Evolutionary conservation across 1,140 invertebrate species (phyloP).

Genomic region (Drosophila ironensis): DNA sequence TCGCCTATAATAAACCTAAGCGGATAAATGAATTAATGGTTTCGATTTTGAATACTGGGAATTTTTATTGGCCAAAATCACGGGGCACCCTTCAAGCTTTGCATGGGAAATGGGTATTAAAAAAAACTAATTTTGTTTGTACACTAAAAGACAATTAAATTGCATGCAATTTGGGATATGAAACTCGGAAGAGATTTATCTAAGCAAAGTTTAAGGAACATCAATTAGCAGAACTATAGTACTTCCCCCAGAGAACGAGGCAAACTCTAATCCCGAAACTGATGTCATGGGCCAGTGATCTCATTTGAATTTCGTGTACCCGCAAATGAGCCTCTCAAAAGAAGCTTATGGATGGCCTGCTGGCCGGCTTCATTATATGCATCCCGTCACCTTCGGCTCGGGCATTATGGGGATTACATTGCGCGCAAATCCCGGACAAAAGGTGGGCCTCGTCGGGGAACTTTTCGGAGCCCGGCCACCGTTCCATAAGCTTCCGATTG

Average conservation of each 20-base stretch:
- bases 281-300: slow-evolving; percentile 17
- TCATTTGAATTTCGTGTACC: slow-evolving; percentile 10
- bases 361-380: slow-evolving; percentile 12
- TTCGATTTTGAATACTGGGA: too few species aligned
- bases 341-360: slow-evolving; percentile 15
- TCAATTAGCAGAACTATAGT: neutral
- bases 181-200: too few species aligned
- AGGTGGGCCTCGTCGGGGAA: slow-evolving; percentile 2
- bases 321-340: slow-evolving; percentile 12
- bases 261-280: neutral
- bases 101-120: too few species aligned
- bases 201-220: too few species aligned
- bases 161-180: too few species aligned
- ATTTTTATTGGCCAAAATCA: too few species aligned
- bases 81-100: too few species aligned
- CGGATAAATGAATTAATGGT: neutral
- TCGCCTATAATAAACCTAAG: neutral
- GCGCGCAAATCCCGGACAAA: slow-evolving; percentile 6
- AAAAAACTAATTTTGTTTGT: neutral
- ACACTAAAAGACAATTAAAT: too few species aligned
- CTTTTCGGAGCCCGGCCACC: neutral
- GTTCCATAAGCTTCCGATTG: slow-evolving; percentile 10
- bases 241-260: neutral
- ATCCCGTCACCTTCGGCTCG: slow-evolving; percentile 10
- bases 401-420: slow-evolving; percentile 17